A percentile compares a stretch with the other conserved stretches of the same genome.
These are phyloP conservation scores for Apocrypta bakeri DNA, from an alignment of 1,140 invertebrate genomes.

Conservation along the genomic window DNA sequence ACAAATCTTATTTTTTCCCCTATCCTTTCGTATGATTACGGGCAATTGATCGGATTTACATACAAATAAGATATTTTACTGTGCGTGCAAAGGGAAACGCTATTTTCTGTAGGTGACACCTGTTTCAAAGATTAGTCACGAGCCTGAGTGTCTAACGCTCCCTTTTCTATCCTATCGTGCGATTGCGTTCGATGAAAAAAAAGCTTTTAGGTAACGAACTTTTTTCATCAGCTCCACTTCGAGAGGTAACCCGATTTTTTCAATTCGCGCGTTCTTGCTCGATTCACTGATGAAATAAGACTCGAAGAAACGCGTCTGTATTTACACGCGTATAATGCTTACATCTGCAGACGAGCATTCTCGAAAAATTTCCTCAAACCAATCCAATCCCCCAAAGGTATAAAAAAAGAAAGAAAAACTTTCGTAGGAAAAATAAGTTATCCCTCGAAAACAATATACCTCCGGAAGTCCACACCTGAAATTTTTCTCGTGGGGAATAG, in stretches of 20 bases:
- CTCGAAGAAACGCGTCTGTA: neutral
- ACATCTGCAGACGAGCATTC: neutral
- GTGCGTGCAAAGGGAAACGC: neutral
- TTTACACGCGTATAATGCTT: too few species aligned
- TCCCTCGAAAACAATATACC: neutral
- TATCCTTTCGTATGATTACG: neutral
- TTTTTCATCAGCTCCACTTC: neutral
- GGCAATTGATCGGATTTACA: neutral
- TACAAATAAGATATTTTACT: neutral
- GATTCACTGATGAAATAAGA: neutral
- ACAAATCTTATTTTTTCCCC: neutral
- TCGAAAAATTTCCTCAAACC: conserved; percentile 1
- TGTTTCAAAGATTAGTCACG: neutral
- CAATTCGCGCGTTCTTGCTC: neutral
- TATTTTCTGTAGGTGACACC: neutral
- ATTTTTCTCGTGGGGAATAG: neutral
- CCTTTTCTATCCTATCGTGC: neutral
- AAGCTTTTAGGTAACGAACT: neutral
- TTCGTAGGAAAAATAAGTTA: conserved; percentile 2
- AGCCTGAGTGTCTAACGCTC: neutral
- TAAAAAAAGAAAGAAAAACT: neutral
- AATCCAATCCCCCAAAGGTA: neutral
- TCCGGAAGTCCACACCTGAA: conserved; percentile 27
- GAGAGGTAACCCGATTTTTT: neutral
- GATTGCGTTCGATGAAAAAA: neutral